Evolutionary conservation across 2,888 invertebrate genomes (phyloP).

Genomic region (Brachypalpus laphriformis): DNA sequence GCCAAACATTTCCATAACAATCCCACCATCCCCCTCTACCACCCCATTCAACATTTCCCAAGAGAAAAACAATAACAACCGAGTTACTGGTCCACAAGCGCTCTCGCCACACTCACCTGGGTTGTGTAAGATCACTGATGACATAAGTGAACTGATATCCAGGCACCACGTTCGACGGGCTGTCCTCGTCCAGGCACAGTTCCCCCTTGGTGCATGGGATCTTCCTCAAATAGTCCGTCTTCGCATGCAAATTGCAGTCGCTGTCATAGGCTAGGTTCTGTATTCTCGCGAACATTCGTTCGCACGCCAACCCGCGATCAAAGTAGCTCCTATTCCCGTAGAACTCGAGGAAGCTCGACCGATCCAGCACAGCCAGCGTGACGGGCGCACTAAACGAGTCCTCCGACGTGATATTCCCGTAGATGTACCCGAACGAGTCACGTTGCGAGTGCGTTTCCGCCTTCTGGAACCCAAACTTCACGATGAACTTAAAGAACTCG

Average conservation of each 20-base stretch:
- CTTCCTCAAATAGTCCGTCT: constrained; percentile 88
- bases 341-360: constrained; percentile 93
- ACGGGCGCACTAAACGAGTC: constrained; percentile 87
- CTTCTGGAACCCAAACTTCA: constrained; percentile 98
- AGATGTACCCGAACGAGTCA: constrained; percentile 96
- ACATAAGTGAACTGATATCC: constrained; percentile 97
- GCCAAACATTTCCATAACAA: not conserved
- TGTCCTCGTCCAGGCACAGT: constrained; percentile 94
- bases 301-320: constrained; percentile 90
- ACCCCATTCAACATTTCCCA: not conserved
- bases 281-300: constrained; percentile 93
- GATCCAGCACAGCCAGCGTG: constrained; percentile 95
- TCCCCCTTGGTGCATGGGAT: constrained; percentile 91
- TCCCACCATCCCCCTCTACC: not conserved
- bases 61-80: constrained; percentile 9
- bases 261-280: constrained; percentile 93
- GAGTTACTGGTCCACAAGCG: not conserved
- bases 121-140: constrained; percentile 93
- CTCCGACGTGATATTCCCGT: constrained; percentile 94
- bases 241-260: constrained; percentile 87
- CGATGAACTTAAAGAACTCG: constrained; percentile 94
- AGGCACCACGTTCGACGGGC: constrained; percentile 91
- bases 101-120: constrained; percentile 87
- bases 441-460: constrained; percentile 93
- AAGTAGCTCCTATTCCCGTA: constrained; percentile 89